Evolutionary conservation across 2,797 vertebrate genomes (phyloP), one percentile per base, ranked within the genome.

Genomic region (Poeciliopsis paucimaculata): DNA sequence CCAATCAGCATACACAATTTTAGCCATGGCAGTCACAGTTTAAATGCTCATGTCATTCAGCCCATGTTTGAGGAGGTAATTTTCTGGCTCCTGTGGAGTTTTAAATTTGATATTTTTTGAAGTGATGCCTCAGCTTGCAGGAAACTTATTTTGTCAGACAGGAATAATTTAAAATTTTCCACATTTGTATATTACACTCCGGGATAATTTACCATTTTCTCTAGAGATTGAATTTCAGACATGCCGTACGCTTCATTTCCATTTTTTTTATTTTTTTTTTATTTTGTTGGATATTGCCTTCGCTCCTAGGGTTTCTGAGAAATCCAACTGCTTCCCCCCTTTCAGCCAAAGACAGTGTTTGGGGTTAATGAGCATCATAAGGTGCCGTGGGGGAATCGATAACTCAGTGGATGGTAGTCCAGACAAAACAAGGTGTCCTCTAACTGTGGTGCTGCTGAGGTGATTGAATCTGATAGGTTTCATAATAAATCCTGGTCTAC

Each of bases 381-480:
- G 74, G 73, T 16, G 85, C 85, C 75, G 75, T 51, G 13, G 39
- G 18, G 79, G 51, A 82, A 90, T 92, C 85, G 9, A 92, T 92
- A 89, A 80, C 70, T 86, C 64, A 3, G 88, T 83, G 74, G 70
- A 77, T 77, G 73, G 71, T 75, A 83, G 78, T 79, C 60, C 46
- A 89, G 88, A 80, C 66, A 46, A 83, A 89, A 90, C 80, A 84
- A 82, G 77, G 86, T 72, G 85, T 88, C 86, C 82, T 83, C 77
- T 72, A 68, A 77, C 79, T 74, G 66, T 45, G 73, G 66, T 62
- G 78, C 51, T 55, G 80, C 76, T 75, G 77, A 86, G 85, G 72
- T 87, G 89, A 93, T 92, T 90, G 86, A 90, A 88, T 87, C 72
- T 86, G 86, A 89, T 47, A 45, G 80, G 78, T 89, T 91, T 90